phyloP scores from a whole-genome alignment of 2,113 vertebrate genomes.

The Tragelaphus buxtoni region DNA sequence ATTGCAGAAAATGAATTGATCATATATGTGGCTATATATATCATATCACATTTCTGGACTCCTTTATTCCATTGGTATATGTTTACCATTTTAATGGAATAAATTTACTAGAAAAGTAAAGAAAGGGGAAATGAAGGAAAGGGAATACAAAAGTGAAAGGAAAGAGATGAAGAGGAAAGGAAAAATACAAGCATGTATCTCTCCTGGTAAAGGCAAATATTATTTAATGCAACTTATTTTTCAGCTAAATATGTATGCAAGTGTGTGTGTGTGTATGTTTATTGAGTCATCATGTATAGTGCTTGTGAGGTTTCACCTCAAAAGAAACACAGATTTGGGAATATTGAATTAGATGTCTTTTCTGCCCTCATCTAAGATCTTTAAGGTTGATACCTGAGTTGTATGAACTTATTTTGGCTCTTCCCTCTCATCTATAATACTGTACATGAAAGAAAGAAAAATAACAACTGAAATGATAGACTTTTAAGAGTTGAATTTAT shows the following conservation, averaged over 20 bases:
- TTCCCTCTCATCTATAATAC: background rate
- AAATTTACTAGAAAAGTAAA: background rate
- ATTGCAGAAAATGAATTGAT: background rate
- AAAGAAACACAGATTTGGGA: background rate
- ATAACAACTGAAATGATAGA: background rate
- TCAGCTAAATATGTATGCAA: background rate
- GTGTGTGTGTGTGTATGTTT: background rate
- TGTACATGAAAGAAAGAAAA: background rate
- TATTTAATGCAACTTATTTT: background rate
- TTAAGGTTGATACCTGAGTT: background rate
- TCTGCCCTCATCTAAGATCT: background rate
- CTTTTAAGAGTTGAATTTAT: background rate
- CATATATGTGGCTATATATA: background rate
- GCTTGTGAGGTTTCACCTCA: background rate
- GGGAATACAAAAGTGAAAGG: too few relatives aligned
- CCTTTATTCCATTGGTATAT: background rate
- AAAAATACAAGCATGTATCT: background rate
- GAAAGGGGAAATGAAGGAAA: background rate
- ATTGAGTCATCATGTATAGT: background rate
- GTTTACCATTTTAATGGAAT: background rate
- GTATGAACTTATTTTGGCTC: background rate
- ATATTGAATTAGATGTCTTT: background rate
- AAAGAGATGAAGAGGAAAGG: background rate
- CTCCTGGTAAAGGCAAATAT: background rate
- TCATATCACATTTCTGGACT: background rate